phyloP scores from a whole-genome alignment of 2,797 vertebrate genomes.

The Scyliorhinus canicula region DNA sequence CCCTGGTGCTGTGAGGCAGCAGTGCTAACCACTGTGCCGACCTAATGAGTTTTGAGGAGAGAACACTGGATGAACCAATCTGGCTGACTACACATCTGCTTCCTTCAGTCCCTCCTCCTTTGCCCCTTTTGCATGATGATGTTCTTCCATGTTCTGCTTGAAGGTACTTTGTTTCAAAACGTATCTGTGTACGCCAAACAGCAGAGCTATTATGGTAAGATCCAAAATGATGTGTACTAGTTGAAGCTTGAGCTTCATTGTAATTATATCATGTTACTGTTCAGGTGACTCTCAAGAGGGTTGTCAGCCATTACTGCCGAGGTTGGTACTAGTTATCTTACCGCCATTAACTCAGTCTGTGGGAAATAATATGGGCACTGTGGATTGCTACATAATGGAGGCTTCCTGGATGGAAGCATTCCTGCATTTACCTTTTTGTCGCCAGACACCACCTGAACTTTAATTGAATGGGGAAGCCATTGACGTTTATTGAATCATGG shows the following conservation, averaged over 20 bases:
- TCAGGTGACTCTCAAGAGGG: background rate
- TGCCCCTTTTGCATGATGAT: background rate
- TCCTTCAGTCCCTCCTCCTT: background rate
- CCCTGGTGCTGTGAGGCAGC: too few species aligned
- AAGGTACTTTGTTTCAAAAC: background rate
- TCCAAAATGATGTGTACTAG: background rate
- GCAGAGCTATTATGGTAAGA: background rate
- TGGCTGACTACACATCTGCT: background rate
- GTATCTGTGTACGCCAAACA: background rate
- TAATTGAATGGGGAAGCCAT: background rate
- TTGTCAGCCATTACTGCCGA: background rate
- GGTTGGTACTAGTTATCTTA: background rate
- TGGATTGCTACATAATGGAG: background rate
- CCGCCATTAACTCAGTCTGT: background rate
- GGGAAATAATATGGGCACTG: background rate
- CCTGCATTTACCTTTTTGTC: background rate
- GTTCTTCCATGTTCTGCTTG: background rate
- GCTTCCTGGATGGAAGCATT: background rate
- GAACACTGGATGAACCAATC: background rate
- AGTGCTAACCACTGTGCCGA: too few species aligned
- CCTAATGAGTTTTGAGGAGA: background rate
- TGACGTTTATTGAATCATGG: background rate
- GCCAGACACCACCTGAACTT: background rate
- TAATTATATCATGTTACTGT: background rate
- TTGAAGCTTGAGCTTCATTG: background rate